phyloP scores from a whole-genome alignment of 2,797 vertebrate species.

The Hydrophis major region DNA sequence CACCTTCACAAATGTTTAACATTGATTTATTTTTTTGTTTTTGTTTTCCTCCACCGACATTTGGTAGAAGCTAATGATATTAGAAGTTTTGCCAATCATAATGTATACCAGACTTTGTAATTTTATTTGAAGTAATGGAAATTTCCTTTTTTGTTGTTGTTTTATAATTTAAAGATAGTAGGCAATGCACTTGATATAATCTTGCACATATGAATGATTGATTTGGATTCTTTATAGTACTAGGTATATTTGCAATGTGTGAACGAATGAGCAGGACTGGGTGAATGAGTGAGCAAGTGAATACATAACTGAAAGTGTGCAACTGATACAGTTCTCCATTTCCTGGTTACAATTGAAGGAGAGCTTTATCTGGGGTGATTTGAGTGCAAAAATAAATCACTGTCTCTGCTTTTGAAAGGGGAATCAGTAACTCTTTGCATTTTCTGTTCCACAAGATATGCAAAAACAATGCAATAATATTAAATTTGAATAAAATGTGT shows the following conservation, averaged over 20 bases:
- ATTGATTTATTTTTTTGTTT: constrained; percentile 60
- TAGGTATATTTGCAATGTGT: constrained; percentile 41
- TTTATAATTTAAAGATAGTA: constrained; percentile 67
- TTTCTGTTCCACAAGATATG: constrained; percentile 97
- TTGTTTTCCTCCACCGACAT: constrained; percentile 53
- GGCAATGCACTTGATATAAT: constrained; percentile 68
- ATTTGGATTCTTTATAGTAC: constrained; percentile 61
- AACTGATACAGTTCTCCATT: constrained; percentile 63
- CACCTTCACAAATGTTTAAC: constrained; percentile 66
- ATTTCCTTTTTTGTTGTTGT: constrained; percentile 64
- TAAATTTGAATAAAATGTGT: constrained; percentile 84
- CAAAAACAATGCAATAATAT: constrained; percentile 99
- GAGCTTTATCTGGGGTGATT: constrained; percentile 63
- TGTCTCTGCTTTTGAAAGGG: constrained; percentile 74
- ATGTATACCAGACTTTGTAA: constrained; percentile 65
- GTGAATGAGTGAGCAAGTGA: constrained; percentile 29
- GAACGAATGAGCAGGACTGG: constrained; percentile 60
- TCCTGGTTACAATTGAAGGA: constrained; percentile 56
- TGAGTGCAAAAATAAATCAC: constrained; percentile 73
- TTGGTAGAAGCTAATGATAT: constrained; percentile 49
- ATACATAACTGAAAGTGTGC: constrained; percentile 41
- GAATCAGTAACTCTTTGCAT: constrained; percentile 79
- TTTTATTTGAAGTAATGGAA: constrained; percentile 62
- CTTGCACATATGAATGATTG: constrained; percentile 65
- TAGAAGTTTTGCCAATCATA: constrained; percentile 64